These are phyloP conservation scores for Mythimna loreyi DNA, from an alignment of 2,888 invertebrate genomes.

Conservation along the genomic window DNA sequence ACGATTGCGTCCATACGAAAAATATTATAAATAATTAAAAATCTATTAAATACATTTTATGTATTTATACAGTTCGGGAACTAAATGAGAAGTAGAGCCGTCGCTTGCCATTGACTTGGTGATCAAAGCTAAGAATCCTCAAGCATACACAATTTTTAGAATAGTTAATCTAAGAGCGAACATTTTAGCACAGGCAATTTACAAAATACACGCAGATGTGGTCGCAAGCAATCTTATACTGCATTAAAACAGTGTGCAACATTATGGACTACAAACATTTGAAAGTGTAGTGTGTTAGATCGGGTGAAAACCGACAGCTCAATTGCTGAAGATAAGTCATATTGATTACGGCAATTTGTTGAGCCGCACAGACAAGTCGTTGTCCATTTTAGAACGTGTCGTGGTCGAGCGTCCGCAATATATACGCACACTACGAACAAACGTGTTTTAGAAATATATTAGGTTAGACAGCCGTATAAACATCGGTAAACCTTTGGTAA, in stretches of 20 bases:
- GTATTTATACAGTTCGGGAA: neutral
- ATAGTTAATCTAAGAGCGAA: neutral
- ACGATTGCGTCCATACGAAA: neutral
- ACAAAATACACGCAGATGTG: neutral
- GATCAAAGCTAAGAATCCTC: neutral
- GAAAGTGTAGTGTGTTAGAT: constrained; percentile 58
- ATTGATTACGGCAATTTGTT: constrained; percentile 70
- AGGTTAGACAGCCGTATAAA: constrained; percentile 45
- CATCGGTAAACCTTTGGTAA: constrained; percentile 36
- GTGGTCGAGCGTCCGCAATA: constrained; percentile 38
- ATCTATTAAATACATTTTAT: too few relatives aligned
- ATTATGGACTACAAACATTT: constrained; percentile 50
- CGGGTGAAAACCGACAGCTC: constrained; percentile 63
- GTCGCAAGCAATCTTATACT: neutral
- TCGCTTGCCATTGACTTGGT: neutral
- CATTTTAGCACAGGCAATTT: neutral
- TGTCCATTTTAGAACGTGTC: constrained; percentile 59
- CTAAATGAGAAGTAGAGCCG: neutral
- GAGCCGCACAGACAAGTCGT: constrained; percentile 53
- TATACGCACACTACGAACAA: constrained; percentile 35
- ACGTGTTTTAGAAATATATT: constrained; percentile 48
- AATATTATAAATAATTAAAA: neutral
- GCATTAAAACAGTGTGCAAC: constrained; percentile 22
- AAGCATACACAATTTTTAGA: neutral
- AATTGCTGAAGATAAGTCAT: constrained; percentile 65